These are phyloP conservation scores for Hirtodrosophila alboralis DNA, from an alignment of 2,888 invertebrate genomes.

Conservation along the genomic window DNA sequence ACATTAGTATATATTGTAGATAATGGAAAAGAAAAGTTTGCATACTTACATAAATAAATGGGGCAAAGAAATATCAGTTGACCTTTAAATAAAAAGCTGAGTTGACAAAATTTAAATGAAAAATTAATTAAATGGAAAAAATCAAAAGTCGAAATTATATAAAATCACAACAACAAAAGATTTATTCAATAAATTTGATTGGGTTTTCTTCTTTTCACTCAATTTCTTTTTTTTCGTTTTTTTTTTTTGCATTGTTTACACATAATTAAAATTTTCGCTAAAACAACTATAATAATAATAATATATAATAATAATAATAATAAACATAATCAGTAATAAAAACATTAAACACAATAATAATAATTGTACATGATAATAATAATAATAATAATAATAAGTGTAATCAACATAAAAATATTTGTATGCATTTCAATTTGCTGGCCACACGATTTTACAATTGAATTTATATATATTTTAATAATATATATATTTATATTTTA, in stretches of 20 bases:
- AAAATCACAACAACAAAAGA: constrained; percentile 68
- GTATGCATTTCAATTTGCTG: constrained; percentile 31
- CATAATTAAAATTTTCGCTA: constrained; percentile 51
- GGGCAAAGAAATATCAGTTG: constrained; percentile 22
- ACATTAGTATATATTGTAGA: too few relatives aligned
- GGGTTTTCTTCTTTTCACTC: constrained; percentile 21
- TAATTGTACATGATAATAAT: constrained; percentile 26
- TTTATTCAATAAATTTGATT: constrained; percentile 60
- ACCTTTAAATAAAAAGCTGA: constrained; percentile 17
- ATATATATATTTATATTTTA: not conserved
- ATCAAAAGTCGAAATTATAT: constrained; percentile 35
- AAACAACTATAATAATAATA: constrained; percentile 48
- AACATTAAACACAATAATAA: constrained; percentile 59
- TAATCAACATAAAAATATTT: constrained; percentile 47
- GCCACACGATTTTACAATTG: constrained; percentile 32
- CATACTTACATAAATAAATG: constrained; percentile 57
- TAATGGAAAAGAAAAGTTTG: not conserved
- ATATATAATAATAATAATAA: constrained; percentile 48
- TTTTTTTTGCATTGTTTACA: constrained; percentile 22
- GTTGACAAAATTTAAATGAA: constrained; percentile 26
- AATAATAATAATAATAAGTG: constrained; percentile 37
- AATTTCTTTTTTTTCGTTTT: constrained; percentile 12
- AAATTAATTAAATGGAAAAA: constrained; percentile 16
- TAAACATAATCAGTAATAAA: constrained; percentile 54
- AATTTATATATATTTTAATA: constrained; percentile 5